Evolutionary conservation across 1,140 invertebrate species (phyloP), one percentile per base, ranked within the genome.

Genomic region (Glossosoma conforme): DNA sequence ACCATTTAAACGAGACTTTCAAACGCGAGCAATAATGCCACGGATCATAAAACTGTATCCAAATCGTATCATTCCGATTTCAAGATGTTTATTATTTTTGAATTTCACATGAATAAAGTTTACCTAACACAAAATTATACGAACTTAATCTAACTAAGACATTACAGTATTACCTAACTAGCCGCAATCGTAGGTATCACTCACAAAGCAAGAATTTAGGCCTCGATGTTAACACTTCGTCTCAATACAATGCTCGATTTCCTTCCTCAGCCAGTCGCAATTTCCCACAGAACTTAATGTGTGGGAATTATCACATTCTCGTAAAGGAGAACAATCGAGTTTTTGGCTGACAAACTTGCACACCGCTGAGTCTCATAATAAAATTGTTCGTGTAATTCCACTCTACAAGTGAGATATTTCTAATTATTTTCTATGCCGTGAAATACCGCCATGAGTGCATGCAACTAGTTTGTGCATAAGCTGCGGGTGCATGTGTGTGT

Each of bases 251-350:
- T 40, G 37, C 10, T 30, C 35, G 13, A 52, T 52, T 38, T 24
- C 28, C 25, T 41, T 46, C 50, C 36, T 22, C 38, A 22, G 44
- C 21, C 22, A 19, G 25, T 19, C 17, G 25, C 30, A 9, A 20
- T 41, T 56, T 56, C 54, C 40, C 54, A 56, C 38, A 52, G 54
- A 36, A 42, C 44, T 21, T 19, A 3, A 8, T 30, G 21, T 46
- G 54, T 56, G 54, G 38, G 54, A 56, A 56, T 45, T 30, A 36
- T 52, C 28, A 51, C 42, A 38, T 22, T 44, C 20, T n/a, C 17
- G 17, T 6, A 10, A 20, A 13, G 17, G n/a, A 32, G 24, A 56
- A 56, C 48, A 56, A 56, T 56, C 20, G 38, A 8, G 17, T 51
- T 52, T 52, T 56, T 41, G 47, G 43, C 35, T 21, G 37, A 25